These are phyloP conservation scores for Punctoribates punctum DNA, from an alignment of 2,888 invertebrate genomes.

Conservation along the genomic window DNA sequence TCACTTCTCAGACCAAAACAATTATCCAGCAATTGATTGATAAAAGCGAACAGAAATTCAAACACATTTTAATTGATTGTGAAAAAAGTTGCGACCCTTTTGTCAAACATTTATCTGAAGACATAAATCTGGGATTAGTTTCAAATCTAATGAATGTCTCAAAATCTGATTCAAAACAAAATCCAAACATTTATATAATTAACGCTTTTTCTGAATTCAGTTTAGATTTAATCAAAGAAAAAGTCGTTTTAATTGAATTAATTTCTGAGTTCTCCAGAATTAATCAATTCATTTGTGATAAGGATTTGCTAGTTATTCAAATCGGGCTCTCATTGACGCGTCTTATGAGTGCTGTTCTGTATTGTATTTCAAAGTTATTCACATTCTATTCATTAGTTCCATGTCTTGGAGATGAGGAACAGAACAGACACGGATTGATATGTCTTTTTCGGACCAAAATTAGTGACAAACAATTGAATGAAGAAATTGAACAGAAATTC, in stretches of 20 bases:
- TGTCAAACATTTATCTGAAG: background rate
- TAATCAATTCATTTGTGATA: background rate
- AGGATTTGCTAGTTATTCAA: constrained; percentile 7
- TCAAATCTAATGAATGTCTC: background rate
- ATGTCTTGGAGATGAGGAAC: background rate
- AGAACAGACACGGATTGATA: constrained; percentile 3
- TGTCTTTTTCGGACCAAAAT: background rate
- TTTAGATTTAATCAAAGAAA: constrained; percentile 12
- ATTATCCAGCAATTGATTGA: background rate
- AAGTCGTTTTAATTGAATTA: background rate
- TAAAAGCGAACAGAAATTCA: background rate
- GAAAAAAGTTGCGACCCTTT: background rate
- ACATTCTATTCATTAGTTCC: background rate
- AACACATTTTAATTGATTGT: background rate
- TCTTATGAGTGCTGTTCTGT: constrained; percentile 14
- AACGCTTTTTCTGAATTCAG: constrained; percentile 4
- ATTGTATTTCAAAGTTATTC: constrained; percentile 16
- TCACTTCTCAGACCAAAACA: background rate
- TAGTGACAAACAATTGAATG: background rate
- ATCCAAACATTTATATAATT: background rate
- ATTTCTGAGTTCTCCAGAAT: background rate
- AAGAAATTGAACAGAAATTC: background rate
- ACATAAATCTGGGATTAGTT: background rate
- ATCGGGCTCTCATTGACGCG: constrained; percentile 16
- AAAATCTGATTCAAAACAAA: background rate